A percentile compares a stretch with the other conserved stretches of the same genome.
phyloP scores from a whole-genome alignment of 2,888 invertebrate species.

The Scaptomyza tumidula region DNA sequence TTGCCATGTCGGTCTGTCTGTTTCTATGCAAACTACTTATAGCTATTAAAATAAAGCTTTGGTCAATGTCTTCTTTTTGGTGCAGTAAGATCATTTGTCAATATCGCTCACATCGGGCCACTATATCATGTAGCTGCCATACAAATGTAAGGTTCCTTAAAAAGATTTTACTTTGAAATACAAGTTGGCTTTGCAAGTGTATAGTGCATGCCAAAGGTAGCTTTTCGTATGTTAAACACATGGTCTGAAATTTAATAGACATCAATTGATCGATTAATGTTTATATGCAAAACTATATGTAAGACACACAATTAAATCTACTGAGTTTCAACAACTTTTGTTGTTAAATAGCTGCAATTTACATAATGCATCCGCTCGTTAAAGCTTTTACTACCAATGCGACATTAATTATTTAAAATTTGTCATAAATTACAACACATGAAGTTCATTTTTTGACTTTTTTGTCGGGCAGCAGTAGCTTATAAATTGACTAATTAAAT shows the following conservation, averaged over 20 bases:
- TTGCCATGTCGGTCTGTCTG: too few species aligned
- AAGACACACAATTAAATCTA: background rate
- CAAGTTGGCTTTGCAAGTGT: too few species aligned
- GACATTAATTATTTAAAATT: conserved; percentile 49
- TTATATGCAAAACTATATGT: background rate
- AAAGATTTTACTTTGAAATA: too few species aligned
- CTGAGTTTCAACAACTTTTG: conserved; percentile 9
- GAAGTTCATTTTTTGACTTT: conserved; percentile 24
- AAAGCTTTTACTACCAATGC: conserved; percentile 50
- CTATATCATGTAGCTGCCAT: too few species aligned
- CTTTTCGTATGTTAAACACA: background rate
- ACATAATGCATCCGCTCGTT: conserved; percentile 60
- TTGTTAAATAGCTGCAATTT: conserved; percentile 36
- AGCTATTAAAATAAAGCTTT: too few species aligned
- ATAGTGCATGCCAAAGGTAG: too few species aligned
- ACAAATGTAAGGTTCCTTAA: too few species aligned
- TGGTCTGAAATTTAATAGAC: background rate
- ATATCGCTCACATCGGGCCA: too few species aligned
- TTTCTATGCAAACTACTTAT: too few species aligned
- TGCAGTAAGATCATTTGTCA: too few species aligned
- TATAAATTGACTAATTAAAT: conserved; percentile 74
- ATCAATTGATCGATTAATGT: background rate
- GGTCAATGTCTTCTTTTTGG: too few species aligned
- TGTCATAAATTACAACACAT: conserved; percentile 55
- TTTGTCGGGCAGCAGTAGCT: conserved; percentile 15